Conservation (phyloP, 2,888 invertebrate species). For the Leucania comma region DNA sequence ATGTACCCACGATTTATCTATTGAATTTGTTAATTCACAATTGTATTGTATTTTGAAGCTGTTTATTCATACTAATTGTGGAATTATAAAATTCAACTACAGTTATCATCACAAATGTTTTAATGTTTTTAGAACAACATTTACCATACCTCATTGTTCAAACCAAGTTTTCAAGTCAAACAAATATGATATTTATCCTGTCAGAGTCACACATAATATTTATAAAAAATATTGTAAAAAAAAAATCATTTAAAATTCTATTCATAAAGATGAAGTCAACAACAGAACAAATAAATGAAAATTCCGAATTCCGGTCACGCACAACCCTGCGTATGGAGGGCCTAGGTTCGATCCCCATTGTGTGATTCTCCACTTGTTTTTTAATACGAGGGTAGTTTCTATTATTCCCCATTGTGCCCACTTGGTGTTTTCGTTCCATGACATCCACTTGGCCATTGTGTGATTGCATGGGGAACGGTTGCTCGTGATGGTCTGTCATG, state of each 20-base stretch:
- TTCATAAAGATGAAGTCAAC: conserved; percentile 65
- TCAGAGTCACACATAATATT: conserved; percentile 12
- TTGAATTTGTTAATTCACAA: not conserved
- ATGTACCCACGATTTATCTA: not conserved
- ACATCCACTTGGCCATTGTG: conserved; percentile 81
- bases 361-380: conserved; percentile 87
- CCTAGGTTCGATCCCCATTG: conserved; percentile 86
- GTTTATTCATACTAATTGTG: not conserved
- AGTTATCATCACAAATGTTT: not conserved
- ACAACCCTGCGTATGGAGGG: conserved; percentile 86
- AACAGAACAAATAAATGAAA: conserved; percentile 65
- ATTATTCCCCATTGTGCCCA: conserved; percentile 85
- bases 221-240: conserved; percentile 34
- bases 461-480: conserved; percentile 59
- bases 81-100: not conserved
- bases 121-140: not conserved
- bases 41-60: not conserved
- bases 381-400: conserved; percentile 88
- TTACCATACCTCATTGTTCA: too few relatives aligned
- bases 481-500: conserved; percentile 42
- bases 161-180: conserved; percentile 12
- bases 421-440: conserved; percentile 86
- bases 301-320: conserved; percentile 83
- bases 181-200: conserved; percentile 21
- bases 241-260: conserved; percentile 58